Conservation (phyloP, 2,113 vertebrate genomes). For the Fulica atra region DNA sequence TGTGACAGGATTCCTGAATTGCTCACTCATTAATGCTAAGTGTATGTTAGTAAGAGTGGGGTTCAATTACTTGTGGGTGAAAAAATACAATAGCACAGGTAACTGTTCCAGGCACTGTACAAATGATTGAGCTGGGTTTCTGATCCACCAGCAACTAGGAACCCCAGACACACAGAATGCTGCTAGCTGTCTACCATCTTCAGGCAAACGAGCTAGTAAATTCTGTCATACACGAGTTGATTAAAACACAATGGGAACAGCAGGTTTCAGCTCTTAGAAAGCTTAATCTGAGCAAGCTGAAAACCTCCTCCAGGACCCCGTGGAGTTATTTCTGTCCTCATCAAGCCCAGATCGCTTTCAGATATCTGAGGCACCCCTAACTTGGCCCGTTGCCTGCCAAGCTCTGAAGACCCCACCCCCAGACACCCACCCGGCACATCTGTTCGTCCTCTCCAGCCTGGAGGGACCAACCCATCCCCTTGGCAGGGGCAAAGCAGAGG, state of each 20-base stretch:
- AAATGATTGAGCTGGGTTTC: neutral
- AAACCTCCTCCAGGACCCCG: neutral
- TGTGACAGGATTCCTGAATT: neutral
- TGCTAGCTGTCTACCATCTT: neutral
- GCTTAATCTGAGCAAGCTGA: neutral
- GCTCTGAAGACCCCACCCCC: neutral
- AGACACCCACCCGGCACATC: neutral
- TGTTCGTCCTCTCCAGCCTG: neutral
- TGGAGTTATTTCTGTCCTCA: accelerated
- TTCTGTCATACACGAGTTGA: neutral
- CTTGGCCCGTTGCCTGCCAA: neutral
- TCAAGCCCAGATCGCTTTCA: neutral
- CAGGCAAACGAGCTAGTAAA: neutral
- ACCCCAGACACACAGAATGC: neutral
- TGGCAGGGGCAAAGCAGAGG: neutral
- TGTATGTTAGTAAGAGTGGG: neutral
- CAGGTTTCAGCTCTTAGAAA: neutral
- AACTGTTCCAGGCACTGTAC: neutral
- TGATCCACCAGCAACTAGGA: neutral
- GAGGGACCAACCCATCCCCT: neutral
- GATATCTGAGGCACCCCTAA: neutral
- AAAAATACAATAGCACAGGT: neutral
- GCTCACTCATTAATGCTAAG: neutral
- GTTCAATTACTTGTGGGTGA: neutral
- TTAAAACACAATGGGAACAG: neutral